phyloP scores from a whole-genome alignment of 2,888 invertebrate genomes.

The Cephonodes hylas region DNA sequence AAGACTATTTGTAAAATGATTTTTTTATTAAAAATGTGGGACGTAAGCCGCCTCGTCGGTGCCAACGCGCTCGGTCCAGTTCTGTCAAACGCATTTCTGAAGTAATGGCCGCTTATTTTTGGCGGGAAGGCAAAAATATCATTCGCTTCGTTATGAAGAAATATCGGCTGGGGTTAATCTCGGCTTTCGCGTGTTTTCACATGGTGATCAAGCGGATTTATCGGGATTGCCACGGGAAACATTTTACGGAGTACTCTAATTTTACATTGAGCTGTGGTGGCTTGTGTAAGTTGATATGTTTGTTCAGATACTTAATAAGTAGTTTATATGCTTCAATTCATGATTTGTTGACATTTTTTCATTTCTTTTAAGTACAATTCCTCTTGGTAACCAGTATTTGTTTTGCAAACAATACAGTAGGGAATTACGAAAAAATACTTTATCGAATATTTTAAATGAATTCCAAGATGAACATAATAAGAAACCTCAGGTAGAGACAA shows the following conservation, averaged over 20 bases:
- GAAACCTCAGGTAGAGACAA: no score
- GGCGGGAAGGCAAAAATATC: conserved; percentile 65
- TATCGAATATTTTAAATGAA: not conserved
- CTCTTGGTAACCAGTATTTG: no score
- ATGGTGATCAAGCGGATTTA: conserved; percentile 36
- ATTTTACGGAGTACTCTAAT: not conserved
- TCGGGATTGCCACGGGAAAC: conserved; percentile 17
- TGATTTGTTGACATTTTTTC: no score
- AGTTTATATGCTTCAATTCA: no score
- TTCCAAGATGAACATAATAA: no score
- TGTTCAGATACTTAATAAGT: no score
- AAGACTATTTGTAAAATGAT: conserved; percentile 34
- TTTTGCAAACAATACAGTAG: no score
- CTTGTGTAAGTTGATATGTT: not conserved
- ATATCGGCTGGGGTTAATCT: conserved; percentile 44
- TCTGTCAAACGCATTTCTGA: conserved; percentile 67
- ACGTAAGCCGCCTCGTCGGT: conserved; percentile 34
- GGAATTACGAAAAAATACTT: no score
- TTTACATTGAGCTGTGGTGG: not conserved
- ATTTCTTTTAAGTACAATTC: no score
- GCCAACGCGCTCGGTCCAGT: conserved; percentile 65
- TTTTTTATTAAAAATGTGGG: conserved; percentile 28
- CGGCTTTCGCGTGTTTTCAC: conserved; percentile 38
- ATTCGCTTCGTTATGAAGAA: conserved; percentile 55
- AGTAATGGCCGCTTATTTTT: conserved; percentile 72